Base-by-base conservation (phyloP, 1,140 invertebrate species). In the Metopolophium dirhodum region DNA sequence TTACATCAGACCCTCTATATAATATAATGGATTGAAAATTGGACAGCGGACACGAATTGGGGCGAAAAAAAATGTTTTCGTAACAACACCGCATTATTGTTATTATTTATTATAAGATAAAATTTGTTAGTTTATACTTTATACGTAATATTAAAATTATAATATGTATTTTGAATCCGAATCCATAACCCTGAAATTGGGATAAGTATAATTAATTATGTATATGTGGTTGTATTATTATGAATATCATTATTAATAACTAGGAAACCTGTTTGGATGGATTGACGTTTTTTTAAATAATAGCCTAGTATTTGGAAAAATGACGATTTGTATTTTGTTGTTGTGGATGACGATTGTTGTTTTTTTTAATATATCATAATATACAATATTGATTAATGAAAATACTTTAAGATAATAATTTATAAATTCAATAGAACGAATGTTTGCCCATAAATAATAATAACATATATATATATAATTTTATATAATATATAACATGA, bases 21-120 rank as follows among this genome's bases (percentile, higher is more conserved):
- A 68, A 68, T 68, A 68, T 77, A 77, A 77, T 77, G 61, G 61
- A 77, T 77, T 77, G 18, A 77, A 77, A 77, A 77, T 77, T 77
- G 61, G 61, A 77, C 61, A 77, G 61, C 61, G 3, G 30, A n/a
- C 30, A n/a, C 30, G 14, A 14, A 77, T 77, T 7, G n/a, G 61
- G 61, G 30, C 2, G 51, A 77, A 68, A 68, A 68, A 68, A 77
- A 77, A 2, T 77, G n/a, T 77, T 77, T n/a, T 77, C 30, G n/a
- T 20, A n/a, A 77, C 61, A 77, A 77, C 14, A 7, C 7, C 23
- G 11, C 3, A n/a, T 77, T 77, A 77, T 77, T 77, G 4, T n/a
- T 77, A 77, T 18, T 77, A 77, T n/a, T 77, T 77, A n/a, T 77
- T 18, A 77, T 77, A 14, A 77, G 61, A 77, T 35, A n/a, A 77